Conservation (phyloP, 2,113 vertebrate genomes). For the Danio rerio region DNA sequence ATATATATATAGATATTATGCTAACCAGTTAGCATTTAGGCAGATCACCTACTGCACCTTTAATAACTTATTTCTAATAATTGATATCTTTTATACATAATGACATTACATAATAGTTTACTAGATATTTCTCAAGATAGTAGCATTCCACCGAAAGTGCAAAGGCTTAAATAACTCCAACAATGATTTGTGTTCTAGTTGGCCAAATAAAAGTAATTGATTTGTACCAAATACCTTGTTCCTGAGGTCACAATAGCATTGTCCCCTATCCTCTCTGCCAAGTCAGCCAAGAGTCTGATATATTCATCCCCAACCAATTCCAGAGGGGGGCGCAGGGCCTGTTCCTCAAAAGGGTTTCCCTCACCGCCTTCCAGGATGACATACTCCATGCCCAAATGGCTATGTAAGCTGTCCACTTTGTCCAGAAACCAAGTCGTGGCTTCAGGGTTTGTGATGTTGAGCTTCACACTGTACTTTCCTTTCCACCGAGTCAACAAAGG, state of each 20-base stretch:
- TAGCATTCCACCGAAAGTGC: no score
- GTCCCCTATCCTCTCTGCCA: slow-evolving; percentile 79
- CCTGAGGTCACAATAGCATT: slow-evolving; percentile 80
- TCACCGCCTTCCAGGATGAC: slow-evolving; percentile 81
- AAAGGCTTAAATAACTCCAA: no score
- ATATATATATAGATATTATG: no score
- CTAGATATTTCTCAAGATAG: no score
- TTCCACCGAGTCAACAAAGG: slow-evolving; percentile 84
- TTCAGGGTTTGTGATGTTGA: slow-evolving; percentile 83
- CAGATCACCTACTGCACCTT: no score
- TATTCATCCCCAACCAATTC: slow-evolving; percentile 77
- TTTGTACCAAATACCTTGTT: slow-evolving; percentile 73
- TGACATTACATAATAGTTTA: no score
- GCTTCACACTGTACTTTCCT: slow-evolving; percentile 82
- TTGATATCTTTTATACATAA: no score
- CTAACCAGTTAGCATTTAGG: no score
- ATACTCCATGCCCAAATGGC: slow-evolving; percentile 80
- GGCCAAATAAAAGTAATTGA: not conserved
- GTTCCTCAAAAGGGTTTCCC: slow-evolving; percentile 80
- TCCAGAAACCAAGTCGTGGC: slow-evolving; percentile 84
- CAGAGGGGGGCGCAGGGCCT: slow-evolving; percentile 62
- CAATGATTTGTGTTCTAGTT: not conserved
- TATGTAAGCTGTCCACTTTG: slow-evolving; percentile 72
- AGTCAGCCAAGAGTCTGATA: slow-evolving; percentile 69
- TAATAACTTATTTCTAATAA: no score